Evolutionary conservation across 2,797 vertebrate genomes (phyloP), one percentile per base, ranked within the genome.

Genomic region (Ispidina picta): DNA sequence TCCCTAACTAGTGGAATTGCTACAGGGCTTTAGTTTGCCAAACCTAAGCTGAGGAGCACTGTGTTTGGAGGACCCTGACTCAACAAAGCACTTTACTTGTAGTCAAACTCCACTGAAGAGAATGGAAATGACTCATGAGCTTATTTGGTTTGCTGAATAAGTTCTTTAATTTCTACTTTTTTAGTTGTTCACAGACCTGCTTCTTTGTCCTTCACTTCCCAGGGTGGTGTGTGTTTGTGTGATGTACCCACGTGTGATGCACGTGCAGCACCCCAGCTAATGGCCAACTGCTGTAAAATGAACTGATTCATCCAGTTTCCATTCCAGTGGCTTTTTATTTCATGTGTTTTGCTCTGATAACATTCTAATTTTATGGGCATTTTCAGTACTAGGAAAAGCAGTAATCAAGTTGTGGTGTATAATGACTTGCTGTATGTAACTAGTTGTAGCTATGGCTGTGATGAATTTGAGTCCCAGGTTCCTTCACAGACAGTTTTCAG

Each of bases 61-160:
- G 25, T 62, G 46, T 90, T 86, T 89, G 79, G 29, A 76, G 41
- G 55, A 58, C 29, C 46, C 48, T 39, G 1, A 5, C 58, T 90
- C 33, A 56, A 41, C 49, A 87, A 51, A 92, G n/a, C 46, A 10
- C 44, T 83, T 74, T 8, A 78, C 49, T 43, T 8, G 5, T 46
- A 59, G 65, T 70, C 33, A 70, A 19, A 48, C 48, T 86, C n/a
- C 37, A 4, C 41, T 73, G 63, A 56, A 89, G 60, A 33, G 26
- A 86, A 44, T 1, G 9, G 51, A 29, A 82, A 70, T 81, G 43
- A 86, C 43, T 63, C 48, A 75, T 16, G 56, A 87, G 20, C 39
- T 85, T 81, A 46, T 66, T 26, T 75, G 76, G 28, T 85, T 84
- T 94, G 33, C 77, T 78, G 74, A 92, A 48, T 73, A 41, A 60